Evolutionary conservation across 2,888 invertebrate species (phyloP), one percentile per base, ranked within the genome.

Genomic region (Drosophila atroscutellata): DNA sequence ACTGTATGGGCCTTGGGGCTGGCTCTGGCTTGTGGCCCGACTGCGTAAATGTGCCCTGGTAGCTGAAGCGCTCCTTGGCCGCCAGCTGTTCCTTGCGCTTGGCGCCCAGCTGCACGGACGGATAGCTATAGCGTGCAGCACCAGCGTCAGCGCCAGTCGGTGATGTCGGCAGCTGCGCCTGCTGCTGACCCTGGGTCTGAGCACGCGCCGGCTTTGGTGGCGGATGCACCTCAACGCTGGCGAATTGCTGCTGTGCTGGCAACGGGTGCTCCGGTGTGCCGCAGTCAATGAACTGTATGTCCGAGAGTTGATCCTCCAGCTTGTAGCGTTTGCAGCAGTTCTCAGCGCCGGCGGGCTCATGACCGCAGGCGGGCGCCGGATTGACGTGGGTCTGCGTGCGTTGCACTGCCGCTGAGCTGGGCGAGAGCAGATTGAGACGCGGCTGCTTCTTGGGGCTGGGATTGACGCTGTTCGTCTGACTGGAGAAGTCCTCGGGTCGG

Each of bases 231-330:
- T 93, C 93, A 7, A 91, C 93, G 72, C 87, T 92, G 36, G 93
- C 91, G 51, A 92, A 93, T 61, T 93, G 81, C 71, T 92, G 81
- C 72, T 91, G 80, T 15, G 91, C 90, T 42, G 83, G 81, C 32
- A 89, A 88, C 49, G 92, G 92, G 91, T 95, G 95, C 80, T 96
- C 96, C 0, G 96, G 96, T 34, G 96, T 96, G 84, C 94, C 95
- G 83, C 97, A 96, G 93, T 97, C 97, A 79, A 97, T 97, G 93
- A 95, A 97, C 66, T 97, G 95, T 75, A 97, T 95, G 82, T 96
- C 96, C 0, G 96, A 95, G 8, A 97, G 94, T 86, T 97, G 96
- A 92, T 97, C 97, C 84, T 97, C 97, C 0, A 97, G 93, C 57
- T 96, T 94, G 8, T 95, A 95, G 0, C 96, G 94, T 74, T 95